Base-by-base conservation (phyloP, 2,888 invertebrate genomes). In the Pseudococcus viburni region DNA sequence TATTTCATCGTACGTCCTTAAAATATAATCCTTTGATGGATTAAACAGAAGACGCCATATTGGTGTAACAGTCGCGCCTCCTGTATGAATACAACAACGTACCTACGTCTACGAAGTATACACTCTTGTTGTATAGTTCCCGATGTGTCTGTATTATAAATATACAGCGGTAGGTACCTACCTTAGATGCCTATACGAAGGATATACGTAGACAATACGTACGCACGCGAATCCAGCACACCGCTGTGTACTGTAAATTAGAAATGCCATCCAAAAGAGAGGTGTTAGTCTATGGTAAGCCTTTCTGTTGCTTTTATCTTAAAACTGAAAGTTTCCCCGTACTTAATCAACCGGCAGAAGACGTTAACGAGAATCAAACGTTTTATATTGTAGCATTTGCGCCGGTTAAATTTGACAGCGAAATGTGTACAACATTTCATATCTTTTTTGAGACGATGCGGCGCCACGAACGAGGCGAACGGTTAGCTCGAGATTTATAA, bases 1-100 rank as follows among this genome's bases (percentile, higher is more conserved):
- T 85, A 85, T 85, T 85, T 85, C 85, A 85, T 59, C 59, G 59
- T 55, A 85, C 85, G 85, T 85, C 85, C 85, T 85, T 59, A 51
- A 59, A 85, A 85, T 59, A 85, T 85, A 85, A 85, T 85, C 85
- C 85, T 85, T 85, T 85, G 85, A 85, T 85, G 85, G 85, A 85
- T 85, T 85, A 85, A 85, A 80, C 42, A 80, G 42, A 42, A 80
- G 80, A 80, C 80, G 80, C 80, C 42, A 80, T 80, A 80, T 80
- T 80, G 80, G 80, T 80, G 80, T 80, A 80, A 42, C 42, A 80
- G 80, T 80, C 42, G 80, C 11, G 46, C 33, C 68, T 73, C 5
- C 19, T 22, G 15, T 55, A 55, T 17, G 5, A 59, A 6, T 19
- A 59, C 59, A n/a, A 8, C 68, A 73, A 73, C 68, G 33, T 73